Evolutionary conservation across 2,113 vertebrate genomes (phyloP), one percentile per base, ranked within the genome.

Genomic region (Sminthopsis crassicaudata): DNA sequence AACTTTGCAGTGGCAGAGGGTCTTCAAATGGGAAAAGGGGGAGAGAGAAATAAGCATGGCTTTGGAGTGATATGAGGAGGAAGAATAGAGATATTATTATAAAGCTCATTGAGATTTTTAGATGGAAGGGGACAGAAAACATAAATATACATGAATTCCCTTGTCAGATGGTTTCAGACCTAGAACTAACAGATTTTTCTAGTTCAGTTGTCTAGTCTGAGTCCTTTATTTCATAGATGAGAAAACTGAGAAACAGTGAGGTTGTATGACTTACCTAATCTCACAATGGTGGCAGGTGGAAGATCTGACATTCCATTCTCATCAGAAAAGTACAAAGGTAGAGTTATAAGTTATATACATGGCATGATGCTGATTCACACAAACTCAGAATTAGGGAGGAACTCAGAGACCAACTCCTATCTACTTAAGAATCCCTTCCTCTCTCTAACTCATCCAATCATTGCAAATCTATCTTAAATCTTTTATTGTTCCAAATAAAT

Each of bases 41-140:
- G 19, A 23, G 19, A 16, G 27, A 76, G 1, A 2, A 48, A 36
- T 36, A n/a, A 67, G 30, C n/a, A 42, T 30, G 91, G 2, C 42
- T 90, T 53, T 23, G 48, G 25, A 53, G 25, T 26, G 51, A 52
- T 36, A 51, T 50, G 27, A 30, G 26, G 8, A 36, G 90, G 67
- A 84, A 48, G 36, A 46, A 53, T 22, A 93, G 51, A 51, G 94
- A 96, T 96, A 93, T 94, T 91, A 24, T 92, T 46, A 55, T 7
- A 14, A 97, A 97, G 92, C 26, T 42, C 11, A 96, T 57, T 95
- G 92, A 94, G 97, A 96, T 93, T 48, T 90, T 53, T 96, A 76
- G 93, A 50, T 95, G 90, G 94, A 96, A 96, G n/a, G 95, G 76
- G 93, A 84, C 55, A 90, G 95, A 95, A 93, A 90, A 96, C 90